These are phyloP conservation scores for Taeniopygia guttata DNA, from an alignment of 2,797 vertebrate species.

Conservation along the genomic window DNA sequence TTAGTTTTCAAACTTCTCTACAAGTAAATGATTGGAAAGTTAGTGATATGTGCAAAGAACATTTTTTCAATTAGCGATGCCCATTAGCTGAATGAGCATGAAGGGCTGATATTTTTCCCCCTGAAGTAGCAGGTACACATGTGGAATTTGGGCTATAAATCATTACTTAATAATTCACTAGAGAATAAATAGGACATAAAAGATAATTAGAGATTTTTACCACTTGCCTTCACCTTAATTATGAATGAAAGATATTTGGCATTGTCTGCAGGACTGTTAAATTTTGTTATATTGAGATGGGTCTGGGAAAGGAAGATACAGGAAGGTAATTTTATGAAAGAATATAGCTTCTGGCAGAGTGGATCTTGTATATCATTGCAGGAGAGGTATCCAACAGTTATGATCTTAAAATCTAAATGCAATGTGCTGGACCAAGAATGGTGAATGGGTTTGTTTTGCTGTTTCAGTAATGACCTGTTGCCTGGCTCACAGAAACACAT, in stretches of 20 bases:
- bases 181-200: slow-evolving; percentile 71
- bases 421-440: slow-evolving; percentile 43
- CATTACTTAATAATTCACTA: slow-evolving; percentile 67
- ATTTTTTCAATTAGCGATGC: slow-evolving; percentile 65
- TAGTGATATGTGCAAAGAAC: slow-evolving; percentile 58
- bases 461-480: slow-evolving; percentile 67
- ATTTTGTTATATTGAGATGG: slow-evolving; percentile 44
- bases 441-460: slow-evolving; percentile 58
- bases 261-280: slow-evolving; percentile 47
- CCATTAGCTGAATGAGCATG: slow-evolving; percentile 61
- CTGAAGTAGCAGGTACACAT: slow-evolving; percentile 65
- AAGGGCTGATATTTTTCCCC: slow-evolving; percentile 49
- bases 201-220: slow-evolving; percentile 67
- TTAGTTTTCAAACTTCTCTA: slow-evolving; percentile 47
- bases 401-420: slow-evolving; percentile 62
- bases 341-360: slow-evolving; percentile 53
- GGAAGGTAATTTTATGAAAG: slow-evolving; percentile 38
- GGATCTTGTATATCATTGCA: slow-evolving; percentile 30
- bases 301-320: slow-evolving; percentile 55
- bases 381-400: slow-evolving; percentile 55
- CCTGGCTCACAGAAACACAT: slow-evolving; percentile 61
- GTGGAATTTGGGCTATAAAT: slow-evolving; percentile 62
- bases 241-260: slow-evolving; percentile 63
- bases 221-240: slow-evolving; percentile 69
- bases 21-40: slow-evolving; percentile 61